Evolutionary conservation across 92 coral and sea anemone species (phyloP), one percentile per base, ranked within the genome.

Genomic region (Palythoa heliodiscus): DNA sequence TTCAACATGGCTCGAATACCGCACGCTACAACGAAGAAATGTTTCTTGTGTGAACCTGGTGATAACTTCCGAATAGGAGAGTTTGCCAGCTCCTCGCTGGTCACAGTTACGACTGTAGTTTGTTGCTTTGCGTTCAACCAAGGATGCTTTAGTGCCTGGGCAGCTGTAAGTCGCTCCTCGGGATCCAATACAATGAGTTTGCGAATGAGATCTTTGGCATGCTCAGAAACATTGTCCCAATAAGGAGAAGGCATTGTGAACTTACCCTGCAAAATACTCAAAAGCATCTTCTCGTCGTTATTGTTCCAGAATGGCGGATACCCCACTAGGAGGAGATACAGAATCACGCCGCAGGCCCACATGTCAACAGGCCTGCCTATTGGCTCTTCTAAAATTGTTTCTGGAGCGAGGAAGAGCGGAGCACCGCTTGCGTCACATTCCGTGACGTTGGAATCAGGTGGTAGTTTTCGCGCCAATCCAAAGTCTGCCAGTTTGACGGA

Each of bases 261-360:
- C 73, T 88, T 92, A 2, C 98, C 95, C 58, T 94, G 90, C 19
- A 91, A 81, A 39, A 95, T 95, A 5, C 95, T 92, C 67, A 97
- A 68, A 66, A 97, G 74, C 82, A 97, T 78, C 70, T 92, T 89
- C 60, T 94, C 95, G 68, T 90, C 95, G 73, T 88, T 92, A 77
- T 90, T 89, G 76, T 90, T 90, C 99, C 99, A 97, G 75, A 97
- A 97, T 77, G 99, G 99, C 60, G 99, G 99, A 47, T 95, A 89
- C 3, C 99, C 99, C n/a, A 90, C 94, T 16, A 97, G 87, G 37
- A 97, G 73, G 5, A 97, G 88, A 74, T 97, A 93, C 55, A 97
- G 25, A 14, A 97, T 89, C 9, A 97, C 94, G 0, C 99, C 99
- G 38, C 93, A 86, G 11, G 99, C 88, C 99, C 99, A 97, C 43